These are phyloP conservation scores for Sebastes wilsoni DNA, from an alignment of 2,797 vertebrate species.

Conservation along the genomic window DNA sequence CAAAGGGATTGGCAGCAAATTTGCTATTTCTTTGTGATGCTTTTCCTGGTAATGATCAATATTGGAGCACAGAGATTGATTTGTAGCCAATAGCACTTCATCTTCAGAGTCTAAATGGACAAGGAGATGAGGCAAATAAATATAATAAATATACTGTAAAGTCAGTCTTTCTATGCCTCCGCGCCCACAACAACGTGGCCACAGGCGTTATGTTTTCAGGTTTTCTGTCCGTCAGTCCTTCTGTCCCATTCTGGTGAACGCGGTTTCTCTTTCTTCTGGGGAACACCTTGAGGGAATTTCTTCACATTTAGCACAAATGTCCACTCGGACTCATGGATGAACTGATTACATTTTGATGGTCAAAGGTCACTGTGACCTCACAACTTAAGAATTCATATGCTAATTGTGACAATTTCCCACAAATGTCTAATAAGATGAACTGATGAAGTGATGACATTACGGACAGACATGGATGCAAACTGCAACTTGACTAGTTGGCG, in stretches of 20 bases:
- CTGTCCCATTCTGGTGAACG: too few relatives aligned
- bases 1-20: not conserved
- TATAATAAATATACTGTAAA: not conserved
- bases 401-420: not conserved
- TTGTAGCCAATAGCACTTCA: not conserved
- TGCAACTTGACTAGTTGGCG: not conserved
- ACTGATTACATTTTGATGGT: too few relatives aligned
- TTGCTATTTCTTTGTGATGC: not conserved
- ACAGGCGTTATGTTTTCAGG: too few relatives aligned
- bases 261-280: too few relatives aligned
- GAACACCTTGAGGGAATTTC: too few relatives aligned
- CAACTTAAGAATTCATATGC: not conserved
- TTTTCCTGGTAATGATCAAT: not conserved
- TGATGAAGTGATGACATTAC: not conserved
- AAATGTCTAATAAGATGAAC: not conserved
- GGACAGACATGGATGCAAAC: not conserved
- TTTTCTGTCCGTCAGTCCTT: too few relatives aligned
- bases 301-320: too few relatives aligned
- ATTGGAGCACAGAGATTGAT: not conserved
- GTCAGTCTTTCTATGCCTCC: too few relatives aligned
- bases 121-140: not conserved
- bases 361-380: not conserved
- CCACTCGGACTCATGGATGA: too few relatives aligned
- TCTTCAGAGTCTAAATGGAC: not conserved
- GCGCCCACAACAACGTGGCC: too few relatives aligned